Evolutionary conservation across 1,140 invertebrate genomes (phyloP), one percentile per base, ranked within the genome.

Genomic region (Mya arenaria): DNA sequence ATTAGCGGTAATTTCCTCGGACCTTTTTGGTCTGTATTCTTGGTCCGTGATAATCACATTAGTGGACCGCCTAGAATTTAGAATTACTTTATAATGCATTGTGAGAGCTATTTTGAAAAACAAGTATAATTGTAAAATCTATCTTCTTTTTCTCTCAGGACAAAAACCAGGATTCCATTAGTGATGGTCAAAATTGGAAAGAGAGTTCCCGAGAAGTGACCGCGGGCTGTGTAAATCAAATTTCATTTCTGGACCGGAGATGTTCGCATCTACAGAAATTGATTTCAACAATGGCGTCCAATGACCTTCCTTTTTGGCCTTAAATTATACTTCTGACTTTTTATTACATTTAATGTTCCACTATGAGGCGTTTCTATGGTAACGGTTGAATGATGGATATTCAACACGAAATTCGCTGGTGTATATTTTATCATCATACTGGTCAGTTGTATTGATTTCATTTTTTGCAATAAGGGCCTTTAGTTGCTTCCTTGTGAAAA

Each of bases 261-360:
- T 44, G 62, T 79, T 69, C n/a, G n/a, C 44, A 79, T 79, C 75
- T 39, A 17, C 23, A 37, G n/a, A 72, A 81, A 81, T 81, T 81
- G 79, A 81, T 72, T 81, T 72, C 65, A 81, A 73, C 79, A 63
- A 34, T 28, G 48, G 39, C 66, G 37, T 55, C 0, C 23, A 30
- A 6, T 72, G 79, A 81, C 68, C 79, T 72, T 81, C 73, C 79
- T 63, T 73, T 72, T 81, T n/a, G 79, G 60, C 37, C 60, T 81
- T 72, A 81, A 81, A 81, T 81, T 81, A 81, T 81, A 73, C 79
- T 37, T 81, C 68, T 81, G 69, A 73, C 68, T 62, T 81, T 81
- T 81, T 81, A 81, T 72, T 81, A 81, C 79, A 81, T 81, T 81
- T 72, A 81, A 81, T 73, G 79, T 73, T 81, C 79, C 69, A 81